Evolutionary conservation across 2,113 vertebrate species (phyloP).

Genomic region (Heterotilapia buettikoferi): DNA sequence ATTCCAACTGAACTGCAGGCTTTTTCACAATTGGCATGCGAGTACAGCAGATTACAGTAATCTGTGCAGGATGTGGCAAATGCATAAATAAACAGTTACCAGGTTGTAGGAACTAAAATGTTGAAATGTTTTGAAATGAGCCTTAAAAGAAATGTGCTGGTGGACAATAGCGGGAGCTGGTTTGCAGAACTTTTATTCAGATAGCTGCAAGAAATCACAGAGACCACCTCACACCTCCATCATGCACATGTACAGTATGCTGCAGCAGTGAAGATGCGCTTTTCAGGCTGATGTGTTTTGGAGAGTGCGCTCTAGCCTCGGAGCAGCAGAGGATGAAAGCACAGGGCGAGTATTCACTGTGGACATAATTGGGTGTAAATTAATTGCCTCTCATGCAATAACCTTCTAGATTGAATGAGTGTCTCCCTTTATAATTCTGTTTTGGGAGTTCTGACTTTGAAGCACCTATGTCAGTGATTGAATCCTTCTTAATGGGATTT

Average conservation of each 20-base stretch:
- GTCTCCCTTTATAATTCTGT: not conserved
- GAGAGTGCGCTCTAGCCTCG: not conserved
- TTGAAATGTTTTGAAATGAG: not conserved
- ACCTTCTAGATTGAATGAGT: conserved; percentile 9
- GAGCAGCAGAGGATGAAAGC: not conserved
- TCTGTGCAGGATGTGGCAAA: not conserved
- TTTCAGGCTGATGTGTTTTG: not conserved
- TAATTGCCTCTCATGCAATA: conserved; percentile 24
- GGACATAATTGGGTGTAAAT: conserved; percentile 7
- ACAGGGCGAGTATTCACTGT: not conserved
- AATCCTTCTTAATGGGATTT: not conserved
- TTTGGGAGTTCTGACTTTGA: not conserved
- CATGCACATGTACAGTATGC: not conserved
- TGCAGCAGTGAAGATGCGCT: not conserved
- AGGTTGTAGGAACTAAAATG: not conserved
- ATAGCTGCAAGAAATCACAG: not conserved
- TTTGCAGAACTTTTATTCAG: not conserved
- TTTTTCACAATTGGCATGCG: not conserved
- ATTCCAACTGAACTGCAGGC: not conserved
- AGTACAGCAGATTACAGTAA: not conserved
- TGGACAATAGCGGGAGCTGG: not conserved
- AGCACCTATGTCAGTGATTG: not conserved
- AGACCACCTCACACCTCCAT: not conserved
- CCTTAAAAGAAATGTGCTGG: not conserved
- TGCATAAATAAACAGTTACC: not conserved